Conservation (phyloP, 2,888 invertebrate species). For the Agonum fuliginosum region DNA sequence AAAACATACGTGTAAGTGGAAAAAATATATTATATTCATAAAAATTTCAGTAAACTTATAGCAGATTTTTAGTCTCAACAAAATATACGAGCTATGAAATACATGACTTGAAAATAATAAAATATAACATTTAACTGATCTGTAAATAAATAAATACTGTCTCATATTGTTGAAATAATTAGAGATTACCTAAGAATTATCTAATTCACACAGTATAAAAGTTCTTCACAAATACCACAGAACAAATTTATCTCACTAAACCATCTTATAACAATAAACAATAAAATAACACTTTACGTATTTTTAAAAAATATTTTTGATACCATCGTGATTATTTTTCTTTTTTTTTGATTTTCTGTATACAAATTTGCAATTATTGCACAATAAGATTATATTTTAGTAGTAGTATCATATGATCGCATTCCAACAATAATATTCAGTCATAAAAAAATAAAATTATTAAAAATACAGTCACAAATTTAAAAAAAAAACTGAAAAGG, state of each 20-base stretch:
- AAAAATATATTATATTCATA: not conserved
- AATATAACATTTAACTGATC: conserved; percentile 26
- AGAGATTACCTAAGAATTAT: conserved; percentile 32
- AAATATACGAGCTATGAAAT: conserved; percentile 30
- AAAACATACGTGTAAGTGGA: not conserved
- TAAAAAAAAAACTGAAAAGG: conserved; percentile 3
- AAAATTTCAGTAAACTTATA: conserved; percentile 23
- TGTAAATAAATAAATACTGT: conserved; percentile 58
- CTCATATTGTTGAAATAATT: conserved; percentile 43
- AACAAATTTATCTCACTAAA: conserved; percentile 54
- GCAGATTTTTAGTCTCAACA: conserved; percentile 53
- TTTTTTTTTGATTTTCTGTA: conserved; percentile 49
- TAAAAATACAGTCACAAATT: not conserved
- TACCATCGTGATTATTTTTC: conserved; percentile 40
- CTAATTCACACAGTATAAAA: conserved; percentile 52
- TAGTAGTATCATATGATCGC: conserved; percentile 4
- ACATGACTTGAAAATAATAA: conserved; percentile 41
- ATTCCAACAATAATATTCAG: conserved; percentile 14
- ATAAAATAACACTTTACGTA: conserved; percentile 54
- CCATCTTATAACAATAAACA: conserved; percentile 53
- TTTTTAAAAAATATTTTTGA: conserved; percentile 40
- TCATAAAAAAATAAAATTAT: not conserved
- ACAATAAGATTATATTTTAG: conserved; percentile 16
- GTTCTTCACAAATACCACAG: conserved; percentile 55
- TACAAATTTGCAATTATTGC: conserved; percentile 55